Evolutionary conservation across 2,113 vertebrate species (phyloP).

Genomic region (Heptranchias perlo): DNA sequence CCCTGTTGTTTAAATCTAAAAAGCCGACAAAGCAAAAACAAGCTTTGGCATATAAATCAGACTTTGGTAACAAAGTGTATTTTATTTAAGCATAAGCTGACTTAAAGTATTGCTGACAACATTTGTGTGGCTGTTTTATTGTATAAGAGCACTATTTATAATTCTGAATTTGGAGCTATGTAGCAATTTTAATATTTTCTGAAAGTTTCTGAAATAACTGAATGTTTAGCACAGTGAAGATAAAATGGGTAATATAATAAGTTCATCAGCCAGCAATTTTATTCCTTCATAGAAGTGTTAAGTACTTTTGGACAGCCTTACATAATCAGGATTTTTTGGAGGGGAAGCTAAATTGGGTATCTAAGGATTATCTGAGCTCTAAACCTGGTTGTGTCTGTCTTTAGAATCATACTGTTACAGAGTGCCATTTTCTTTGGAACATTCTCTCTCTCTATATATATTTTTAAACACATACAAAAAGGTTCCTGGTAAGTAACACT

Average conservation of each 20-base stretch:
- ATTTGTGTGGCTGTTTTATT: not conserved
- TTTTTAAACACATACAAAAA: not conserved
- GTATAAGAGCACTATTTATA: not conserved
- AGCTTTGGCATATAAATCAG: not conserved
- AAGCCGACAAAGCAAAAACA: not conserved
- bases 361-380: not conserved
- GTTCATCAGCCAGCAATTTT: not conserved
- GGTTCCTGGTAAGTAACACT: not conserved
- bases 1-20: not conserved
- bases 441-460: too few relatives aligned
- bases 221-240: not conserved
- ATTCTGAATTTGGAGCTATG: not conserved
- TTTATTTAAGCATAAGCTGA: not conserved
- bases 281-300: not conserved
- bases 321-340: not conserved
- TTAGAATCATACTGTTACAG: not conserved
- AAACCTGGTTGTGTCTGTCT: not conserved
- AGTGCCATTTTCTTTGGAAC: not conserved
- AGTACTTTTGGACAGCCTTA: not conserved
- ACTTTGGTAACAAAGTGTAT: not conserved
- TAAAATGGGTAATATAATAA: not conserved
- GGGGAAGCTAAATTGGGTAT: not conserved
- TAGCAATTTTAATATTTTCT: not conserved
- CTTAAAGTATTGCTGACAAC: not conserved
- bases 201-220: not conserved